A percentile compares a stretch with the other conserved stretches of the same genome.
These are phyloP conservation scores for Clivina fossor DNA, from an alignment of 2,888 invertebrate genomes.

Conservation along the genomic window DNA sequence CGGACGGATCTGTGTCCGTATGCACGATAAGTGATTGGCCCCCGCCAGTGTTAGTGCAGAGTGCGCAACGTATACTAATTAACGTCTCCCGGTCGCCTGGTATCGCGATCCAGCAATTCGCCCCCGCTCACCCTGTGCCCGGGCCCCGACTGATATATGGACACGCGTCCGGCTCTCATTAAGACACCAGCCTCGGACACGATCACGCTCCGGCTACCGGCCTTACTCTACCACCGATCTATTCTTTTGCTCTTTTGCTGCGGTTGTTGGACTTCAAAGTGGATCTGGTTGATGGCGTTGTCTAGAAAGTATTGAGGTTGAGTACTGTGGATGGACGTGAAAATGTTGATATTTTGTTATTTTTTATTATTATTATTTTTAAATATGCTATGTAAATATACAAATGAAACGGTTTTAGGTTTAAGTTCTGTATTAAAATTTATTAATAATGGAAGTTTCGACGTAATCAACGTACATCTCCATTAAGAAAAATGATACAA, in stretches of 20 bases:
- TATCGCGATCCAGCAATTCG: slow-evolving; percentile 35
- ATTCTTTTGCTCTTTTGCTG: slow-evolving; percentile 32
- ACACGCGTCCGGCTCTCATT: slow-evolving; percentile 52
- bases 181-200: slow-evolving; percentile 51
- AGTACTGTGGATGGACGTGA: too few relatives aligned
- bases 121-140: background rate
- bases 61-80: slow-evolving; percentile 45
- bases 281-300: too few relatives aligned
- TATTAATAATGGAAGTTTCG: too few relatives aligned
- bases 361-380: too few relatives aligned
- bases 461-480: too few relatives aligned
- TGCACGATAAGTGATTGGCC: slow-evolving; percentile 45
- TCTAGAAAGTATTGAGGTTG: too few relatives aligned
- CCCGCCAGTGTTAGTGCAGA: too few relatives aligned
- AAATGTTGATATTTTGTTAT: too few relatives aligned
- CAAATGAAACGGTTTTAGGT: too few relatives aligned
- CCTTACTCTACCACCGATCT: slow-evolving; percentile 23
- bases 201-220: slow-evolving; percentile 44
- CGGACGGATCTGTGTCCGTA: too few relatives aligned
- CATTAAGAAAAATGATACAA: too few relatives aligned
- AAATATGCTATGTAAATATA: background rate
- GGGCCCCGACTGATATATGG: slow-evolving; percentile 48
- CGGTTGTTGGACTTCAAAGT: slow-evolving; percentile 28
- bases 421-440: too few relatives aligned
- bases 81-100: slow-evolving; percentile 42